phyloP scores from a whole-genome alignment of 2,113 vertebrate species.

The Arizona elegans region DNA sequence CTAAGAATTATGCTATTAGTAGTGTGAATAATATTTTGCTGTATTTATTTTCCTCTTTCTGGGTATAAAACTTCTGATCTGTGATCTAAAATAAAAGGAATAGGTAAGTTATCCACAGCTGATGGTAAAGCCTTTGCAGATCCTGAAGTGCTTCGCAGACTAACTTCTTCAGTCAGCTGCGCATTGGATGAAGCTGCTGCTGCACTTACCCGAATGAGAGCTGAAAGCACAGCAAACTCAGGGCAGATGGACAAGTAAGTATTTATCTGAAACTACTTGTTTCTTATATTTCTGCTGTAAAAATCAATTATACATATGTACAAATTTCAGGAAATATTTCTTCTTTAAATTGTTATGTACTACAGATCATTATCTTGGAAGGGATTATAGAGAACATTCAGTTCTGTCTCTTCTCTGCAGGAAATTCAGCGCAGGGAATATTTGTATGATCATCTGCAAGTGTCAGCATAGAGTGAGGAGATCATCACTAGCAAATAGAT shows the following conservation, averaged over 20 bases:
- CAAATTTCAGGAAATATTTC: neutral
- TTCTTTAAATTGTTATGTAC: neutral
- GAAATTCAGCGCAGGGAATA: neutral
- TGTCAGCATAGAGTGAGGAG: too few relatives aligned
- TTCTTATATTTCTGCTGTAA: neutral
- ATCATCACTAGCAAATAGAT: neutral
- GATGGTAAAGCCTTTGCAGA: conserved; percentile 99
- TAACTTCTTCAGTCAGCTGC: conserved; percentile 98
- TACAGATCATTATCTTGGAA: neutral
- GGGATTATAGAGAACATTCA: neutral
- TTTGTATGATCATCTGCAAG: neutral
- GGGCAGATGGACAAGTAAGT: conserved; percentile 99
- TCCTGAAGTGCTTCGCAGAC: conserved; percentile 94
- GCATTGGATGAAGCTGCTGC: conserved; percentile 98
- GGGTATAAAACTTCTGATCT: neutral
- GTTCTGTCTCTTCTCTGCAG: neutral
- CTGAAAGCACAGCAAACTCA: conserved; percentile 93
- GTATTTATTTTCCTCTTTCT: conserved; percentile 47
- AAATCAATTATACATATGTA: neutral
- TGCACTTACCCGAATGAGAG: conserved; percentile 97
- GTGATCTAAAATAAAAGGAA: conserved; percentile 75
- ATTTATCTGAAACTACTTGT: neutral
- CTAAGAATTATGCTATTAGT: neutral
- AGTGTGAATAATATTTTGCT: neutral
- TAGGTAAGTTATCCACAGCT: conserved; percentile 98